A percentile compares a stretch with the other conserved stretches of the same genome.
Conservation (phyloP, 2,113 vertebrate species). For the Spermophilus dauricus region DNA sequence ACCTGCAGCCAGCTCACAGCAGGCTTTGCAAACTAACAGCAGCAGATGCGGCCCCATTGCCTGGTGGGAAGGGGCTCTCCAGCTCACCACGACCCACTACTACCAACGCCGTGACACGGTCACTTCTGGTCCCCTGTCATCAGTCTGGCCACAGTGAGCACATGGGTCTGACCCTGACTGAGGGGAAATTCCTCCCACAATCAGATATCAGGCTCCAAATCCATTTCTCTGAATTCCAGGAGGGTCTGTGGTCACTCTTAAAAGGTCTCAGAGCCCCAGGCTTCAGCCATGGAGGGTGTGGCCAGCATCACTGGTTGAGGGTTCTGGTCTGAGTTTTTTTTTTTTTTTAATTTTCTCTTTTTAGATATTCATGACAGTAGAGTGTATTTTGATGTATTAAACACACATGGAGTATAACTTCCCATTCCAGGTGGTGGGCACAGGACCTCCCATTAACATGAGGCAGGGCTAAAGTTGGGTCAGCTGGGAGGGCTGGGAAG, state of each 20-base stretch:
- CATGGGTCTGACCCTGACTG: too few relatives aligned
- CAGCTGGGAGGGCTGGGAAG: too few relatives aligned
- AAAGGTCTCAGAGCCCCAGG: neutral
- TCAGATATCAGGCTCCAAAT: neutral
- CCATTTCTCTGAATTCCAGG: too few relatives aligned
- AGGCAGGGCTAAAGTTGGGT: too few relatives aligned
- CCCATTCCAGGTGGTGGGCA: too few relatives aligned
- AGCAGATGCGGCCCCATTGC: neutral
- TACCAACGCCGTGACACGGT: neutral
- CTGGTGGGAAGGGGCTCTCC: neutral
- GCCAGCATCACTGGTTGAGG: neutral
- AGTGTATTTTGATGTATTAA: too few relatives aligned
- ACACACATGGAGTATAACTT: too few relatives aligned
- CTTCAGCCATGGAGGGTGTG: neutral
- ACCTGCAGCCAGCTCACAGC: neutral
- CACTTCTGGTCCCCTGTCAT: neutral
- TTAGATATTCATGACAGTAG: too few relatives aligned
- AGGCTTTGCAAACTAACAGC: neutral
- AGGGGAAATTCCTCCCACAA: neutral
- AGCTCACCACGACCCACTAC: fast-evolving
- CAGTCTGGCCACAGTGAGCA: too few relatives aligned
- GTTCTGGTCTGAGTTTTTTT: too few relatives aligned
- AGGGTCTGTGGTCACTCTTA: neutral
- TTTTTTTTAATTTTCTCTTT: too few relatives aligned
- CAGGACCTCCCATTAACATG: too few relatives aligned